Conservation (phyloP, 2,888 invertebrate genomes). For the Agrypnus murinus region DNA sequence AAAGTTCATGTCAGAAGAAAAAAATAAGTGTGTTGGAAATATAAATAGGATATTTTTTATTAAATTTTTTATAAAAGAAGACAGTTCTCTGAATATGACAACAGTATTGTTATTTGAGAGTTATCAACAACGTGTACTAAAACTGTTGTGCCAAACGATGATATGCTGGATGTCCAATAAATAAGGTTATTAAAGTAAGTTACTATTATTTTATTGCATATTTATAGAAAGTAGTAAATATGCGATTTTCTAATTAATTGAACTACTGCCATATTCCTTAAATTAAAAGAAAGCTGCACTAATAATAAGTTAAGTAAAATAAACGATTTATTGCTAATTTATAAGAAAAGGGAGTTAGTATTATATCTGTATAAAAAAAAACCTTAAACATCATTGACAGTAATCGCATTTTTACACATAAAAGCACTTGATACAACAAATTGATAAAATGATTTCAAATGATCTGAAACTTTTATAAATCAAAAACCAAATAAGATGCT, state of each 20-base stretch:
- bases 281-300: slow-evolving; percentile 17
- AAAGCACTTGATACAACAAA: slow-evolving; percentile 11
- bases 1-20: background rate
- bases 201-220: slow-evolving; percentile 49
- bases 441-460: slow-evolving; percentile 24
- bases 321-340: slow-evolving; percentile 12
- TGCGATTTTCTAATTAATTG: slow-evolving; percentile 54
- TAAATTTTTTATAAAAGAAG: slow-evolving; percentile 28
- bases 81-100: background rate
- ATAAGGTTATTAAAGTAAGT: slow-evolving; percentile 49
- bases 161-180: slow-evolving; percentile 52
- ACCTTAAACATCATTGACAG: slow-evolving; percentile 29
- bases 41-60: slow-evolving; percentile 45
- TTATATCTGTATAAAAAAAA: slow-evolving; percentile 21
- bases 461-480: slow-evolving; percentile 58
- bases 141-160: slow-evolving; percentile 51
- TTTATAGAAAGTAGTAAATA: slow-evolving; percentile 54
- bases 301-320: slow-evolving; percentile 22
- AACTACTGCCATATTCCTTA: slow-evolving; percentile 54
- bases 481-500: slow-evolving; percentile 56
- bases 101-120: slow-evolving; percentile 30
- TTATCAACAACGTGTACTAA: slow-evolving; percentile 41
- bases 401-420: slow-evolving; percentile 56
- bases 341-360: slow-evolving; percentile 1
- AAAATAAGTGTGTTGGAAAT: slow-evolving; percentile 20